phyloP scores from a whole-genome alignment of 1,140 invertebrate genomes.

The Drosophila parvula region DNA sequence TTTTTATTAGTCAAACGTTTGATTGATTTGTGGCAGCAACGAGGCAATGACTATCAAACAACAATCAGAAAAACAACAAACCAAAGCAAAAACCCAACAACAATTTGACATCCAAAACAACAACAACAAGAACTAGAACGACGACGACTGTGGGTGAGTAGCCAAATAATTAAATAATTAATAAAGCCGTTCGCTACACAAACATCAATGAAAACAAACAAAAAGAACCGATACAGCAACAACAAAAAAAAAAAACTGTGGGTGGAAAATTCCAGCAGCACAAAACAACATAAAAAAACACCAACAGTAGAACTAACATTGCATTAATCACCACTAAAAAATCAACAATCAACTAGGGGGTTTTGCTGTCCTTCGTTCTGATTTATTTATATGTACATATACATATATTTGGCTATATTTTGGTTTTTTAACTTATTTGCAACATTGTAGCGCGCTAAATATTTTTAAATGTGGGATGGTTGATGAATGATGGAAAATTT shows the following conservation, averaged over 20 bases:
- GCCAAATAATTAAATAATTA: conserved; percentile 75
- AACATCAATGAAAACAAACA: conserved; percentile 38
- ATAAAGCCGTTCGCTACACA: conserved; percentile 62
- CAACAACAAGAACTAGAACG: conserved; percentile 22
- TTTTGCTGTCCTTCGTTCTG: conserved; percentile 24
- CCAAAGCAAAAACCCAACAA: background rate
- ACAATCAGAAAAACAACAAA: conserved; percentile 16
- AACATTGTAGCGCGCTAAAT: conserved; percentile 26
- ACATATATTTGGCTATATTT: background rate
- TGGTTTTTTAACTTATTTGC: conserved; percentile 16
- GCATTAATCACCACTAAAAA: conserved; percentile 66
- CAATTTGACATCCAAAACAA: conserved; percentile 23
- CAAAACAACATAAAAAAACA: conserved; percentile 3
- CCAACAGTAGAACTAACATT: conserved; percentile 35
- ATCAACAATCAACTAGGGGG: conserved; percentile 30
- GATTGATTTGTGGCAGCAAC: conserved; percentile 71
- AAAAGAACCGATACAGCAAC: conserved; percentile 3
- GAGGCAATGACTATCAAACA: conserved; percentile 19
- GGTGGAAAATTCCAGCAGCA: conserved; percentile 52
- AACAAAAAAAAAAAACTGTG: conserved; percentile 4
- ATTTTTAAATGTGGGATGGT: conserved; percentile 5
- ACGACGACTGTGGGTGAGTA: conserved; percentile 61
- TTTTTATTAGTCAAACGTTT: conserved; percentile 42
- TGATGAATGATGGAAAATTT: background rate
- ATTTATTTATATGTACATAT: conserved; percentile 31